phyloP scores from a whole-genome alignment of 1,140 invertebrate genomes.

The Drosophila eugracilis region DNA sequence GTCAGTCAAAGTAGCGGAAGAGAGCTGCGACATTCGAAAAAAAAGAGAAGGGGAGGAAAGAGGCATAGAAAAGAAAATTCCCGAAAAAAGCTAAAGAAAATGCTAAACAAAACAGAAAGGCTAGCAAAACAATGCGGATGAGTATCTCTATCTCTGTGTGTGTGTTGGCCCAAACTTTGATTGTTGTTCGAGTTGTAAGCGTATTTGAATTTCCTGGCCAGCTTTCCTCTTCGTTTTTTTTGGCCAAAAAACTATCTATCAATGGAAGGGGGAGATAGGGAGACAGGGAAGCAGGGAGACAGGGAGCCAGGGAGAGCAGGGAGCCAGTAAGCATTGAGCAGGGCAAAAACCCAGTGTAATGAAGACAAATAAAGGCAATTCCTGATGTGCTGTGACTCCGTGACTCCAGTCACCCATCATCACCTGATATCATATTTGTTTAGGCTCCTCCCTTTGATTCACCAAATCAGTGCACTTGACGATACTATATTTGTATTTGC shows the following conservation, averaged over 20 bases:
- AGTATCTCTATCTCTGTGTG: background rate
- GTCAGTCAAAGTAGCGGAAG: slow-evolving; percentile 37
- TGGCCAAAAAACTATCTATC: background rate
- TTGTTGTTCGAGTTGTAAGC: slow-evolving; percentile 31
- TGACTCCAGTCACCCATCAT: background rate
- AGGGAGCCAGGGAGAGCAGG: too few relatives aligned
- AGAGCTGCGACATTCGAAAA: slow-evolving; percentile 14
- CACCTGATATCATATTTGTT: slow-evolving; percentile 60
- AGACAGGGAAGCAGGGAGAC: too few relatives aligned
- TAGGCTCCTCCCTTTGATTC: slow-evolving; percentile 27
- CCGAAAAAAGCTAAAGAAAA: background rate
- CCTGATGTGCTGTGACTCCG: slow-evolving; percentile 42
- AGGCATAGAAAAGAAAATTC: background rate
- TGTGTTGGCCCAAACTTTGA: slow-evolving; percentile 20
- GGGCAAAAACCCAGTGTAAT: slow-evolving; percentile 59
- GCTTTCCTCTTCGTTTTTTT: background rate
- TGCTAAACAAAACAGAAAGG: slow-evolving; percentile 17
- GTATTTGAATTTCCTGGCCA: slow-evolving; percentile 54
- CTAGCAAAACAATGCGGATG: slow-evolving; percentile 26
- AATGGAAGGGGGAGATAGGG: background rate
- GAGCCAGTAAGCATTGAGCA: too few relatives aligned
- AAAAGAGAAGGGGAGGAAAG: background rate
- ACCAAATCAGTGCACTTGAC: slow-evolving; percentile 10
- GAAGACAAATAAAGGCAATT: slow-evolving; percentile 67
- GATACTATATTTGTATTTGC: slow-evolving; percentile 28